Conservation (phyloP, 2,888 invertebrate species). For the Apotomis turbidana region DNA sequence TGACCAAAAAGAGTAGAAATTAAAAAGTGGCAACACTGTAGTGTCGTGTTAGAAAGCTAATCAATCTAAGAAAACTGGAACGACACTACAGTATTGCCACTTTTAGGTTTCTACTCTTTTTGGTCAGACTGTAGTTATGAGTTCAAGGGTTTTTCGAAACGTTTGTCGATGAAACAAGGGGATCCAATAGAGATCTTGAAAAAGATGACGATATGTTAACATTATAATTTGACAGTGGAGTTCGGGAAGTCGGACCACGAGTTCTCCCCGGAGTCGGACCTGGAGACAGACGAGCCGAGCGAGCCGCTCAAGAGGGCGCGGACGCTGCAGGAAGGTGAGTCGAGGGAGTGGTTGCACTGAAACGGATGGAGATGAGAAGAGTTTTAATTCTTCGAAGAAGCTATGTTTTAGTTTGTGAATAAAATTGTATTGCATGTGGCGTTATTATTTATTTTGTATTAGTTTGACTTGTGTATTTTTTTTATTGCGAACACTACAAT, state of each 20-base stretch:
- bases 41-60: too few relatives aligned
- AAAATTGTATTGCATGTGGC: slow-evolving; percentile 5
- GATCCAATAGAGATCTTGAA: too few relatives aligned
- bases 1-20: too few relatives aligned
- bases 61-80: too few relatives aligned
- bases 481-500: too few relatives aligned
- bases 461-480: background rate
- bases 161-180: too few relatives aligned
- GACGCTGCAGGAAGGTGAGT: slow-evolving; percentile 90
- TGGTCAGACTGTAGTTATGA: too few relatives aligned
- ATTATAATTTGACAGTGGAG: slow-evolving; percentile 56
- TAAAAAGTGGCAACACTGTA: too few relatives aligned
- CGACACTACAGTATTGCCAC: too few relatives aligned
- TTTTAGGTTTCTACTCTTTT: too few relatives aligned
- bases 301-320: slow-evolving; percentile 92
- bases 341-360: background rate
- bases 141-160: too few relatives aligned
- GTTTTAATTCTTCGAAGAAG: background rate
- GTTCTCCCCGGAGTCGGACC: slow-evolving; percentile 94
- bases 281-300: slow-evolving; percentile 87
- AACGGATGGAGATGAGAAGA: background rate
- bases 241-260: slow-evolving; percentile 92
- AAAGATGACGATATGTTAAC: background rate
- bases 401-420: background rate
- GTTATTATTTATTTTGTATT: background rate